Conservation (phyloP, 1,140 invertebrate species). For the fruit fly (Drosophila melanogaster) region Release_6_plus_ISO1_MT NC_004354.4:19106501-19107000, state of each 20-base stretch:
- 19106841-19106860: conserved; percentile 1
- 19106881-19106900: background rate
- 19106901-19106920: background rate
- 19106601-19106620: background rate
- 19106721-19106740: conserved; percentile 15
- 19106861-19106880: background rate
- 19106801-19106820: conserved; percentile 65
- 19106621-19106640: background rate
- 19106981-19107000: too few species aligned
- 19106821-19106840: conserved; percentile 22
- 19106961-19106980: too few species aligned
- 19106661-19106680: conserved; percentile 13
- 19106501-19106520: conserved; percentile 51
- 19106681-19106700: conserved; percentile 22
- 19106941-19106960: too few species aligned
- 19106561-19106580: conserved; percentile 63
- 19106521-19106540: conserved; percentile 42
- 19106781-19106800: conserved; percentile 1
- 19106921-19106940: too few species aligned
- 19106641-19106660: background rate
- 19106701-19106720: conserved; percentile 37
- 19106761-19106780: background rate
- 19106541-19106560: conserved; percentile 48
- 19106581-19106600: conserved; percentile 34
- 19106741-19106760: conserved; percentile 19